These are phyloP conservation scores for Lasiurus borealis DNA, from an alignment of 2,113 vertebrate genomes.

Conservation along the genomic window DNA sequence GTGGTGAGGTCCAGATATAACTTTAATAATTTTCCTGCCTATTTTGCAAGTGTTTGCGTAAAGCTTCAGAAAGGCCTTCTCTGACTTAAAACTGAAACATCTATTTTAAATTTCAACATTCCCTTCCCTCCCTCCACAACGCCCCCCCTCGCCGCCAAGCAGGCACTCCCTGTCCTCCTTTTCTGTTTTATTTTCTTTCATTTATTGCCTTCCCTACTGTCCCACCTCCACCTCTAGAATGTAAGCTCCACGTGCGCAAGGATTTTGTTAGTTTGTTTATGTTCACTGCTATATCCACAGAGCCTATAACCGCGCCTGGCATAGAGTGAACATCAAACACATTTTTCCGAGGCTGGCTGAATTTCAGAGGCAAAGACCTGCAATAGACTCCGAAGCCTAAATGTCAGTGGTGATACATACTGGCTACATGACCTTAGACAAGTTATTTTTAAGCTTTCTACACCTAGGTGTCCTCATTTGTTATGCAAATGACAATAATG, in stretches of 20 bases:
- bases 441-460: conserved; percentile 18
- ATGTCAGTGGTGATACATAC: not conserved
- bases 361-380: not conserved
- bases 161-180: not conserved
- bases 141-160: rapidly evolving
- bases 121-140: no score
- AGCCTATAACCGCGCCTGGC: not conserved
- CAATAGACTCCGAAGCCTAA: not conserved
- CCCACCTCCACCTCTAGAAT: not conserved
- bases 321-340: not conserved
- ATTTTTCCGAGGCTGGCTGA: conserved; percentile 1
- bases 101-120: conserved; percentile 29
- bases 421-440: no score
- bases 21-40: not conserved
- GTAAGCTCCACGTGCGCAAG: not conserved
- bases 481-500: conserved; percentile 46
- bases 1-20: not conserved
- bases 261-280: not conserved
- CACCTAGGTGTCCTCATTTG: not conserved
- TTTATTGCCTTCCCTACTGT: not conserved
- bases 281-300: not conserved
- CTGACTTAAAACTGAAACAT: not conserved
- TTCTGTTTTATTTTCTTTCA: not conserved
- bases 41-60: not conserved
- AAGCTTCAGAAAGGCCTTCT: not conserved